Evolutionary conservation across 2,888 invertebrate species (phyloP).

Genomic region (Lepidochrysops patricia): DNA sequence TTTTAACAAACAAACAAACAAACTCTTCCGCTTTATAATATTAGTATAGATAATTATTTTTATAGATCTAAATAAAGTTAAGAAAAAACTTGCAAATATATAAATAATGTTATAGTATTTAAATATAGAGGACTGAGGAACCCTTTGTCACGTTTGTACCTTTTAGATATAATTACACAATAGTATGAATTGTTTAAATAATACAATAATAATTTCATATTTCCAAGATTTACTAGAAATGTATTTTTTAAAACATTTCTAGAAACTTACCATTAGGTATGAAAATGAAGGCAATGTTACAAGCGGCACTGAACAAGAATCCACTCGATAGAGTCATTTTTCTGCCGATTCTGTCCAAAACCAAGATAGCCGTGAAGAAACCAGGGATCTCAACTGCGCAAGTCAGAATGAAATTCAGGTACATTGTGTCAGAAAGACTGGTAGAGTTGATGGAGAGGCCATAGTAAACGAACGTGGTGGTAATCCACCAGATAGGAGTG

Average conservation of each 20-base stretch:
- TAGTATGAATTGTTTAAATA: too few relatives aligned
- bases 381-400: slow-evolving; percentile 82
- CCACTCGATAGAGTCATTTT: slow-evolving; percentile 74
- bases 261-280: slow-evolving; percentile 65
- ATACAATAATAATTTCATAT: too few relatives aligned
- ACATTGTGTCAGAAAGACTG: slow-evolving; percentile 80
- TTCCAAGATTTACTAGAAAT: too few relatives aligned
- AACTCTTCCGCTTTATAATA: too few relatives aligned
- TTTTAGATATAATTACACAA: too few relatives aligned
- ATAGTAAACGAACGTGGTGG: slow-evolving; percentile 85
- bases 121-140: neutral
- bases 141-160: too few relatives aligned
- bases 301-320: slow-evolving; percentile 74
- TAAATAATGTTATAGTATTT: neutral
- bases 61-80: neutral
- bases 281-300: slow-evolving; percentile 53
- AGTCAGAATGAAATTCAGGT: slow-evolving; percentile 81
- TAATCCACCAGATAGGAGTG: slow-evolving; percentile 85
- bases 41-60: too few relatives aligned
- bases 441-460: slow-evolving; percentile 86
- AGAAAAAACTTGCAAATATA: too few relatives aligned
- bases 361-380: slow-evolving; percentile 73
- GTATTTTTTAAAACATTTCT: neutral
- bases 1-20: too few relatives aligned
- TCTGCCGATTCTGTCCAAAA: slow-evolving; percentile 78